Percentiles rank a stretch among this genome's conserved stretches.
These are phyloP conservation scores for Palythoa grandis DNA, from an alignment of 92 coral and sea anemone species.

Conservation along the genomic window DNA sequence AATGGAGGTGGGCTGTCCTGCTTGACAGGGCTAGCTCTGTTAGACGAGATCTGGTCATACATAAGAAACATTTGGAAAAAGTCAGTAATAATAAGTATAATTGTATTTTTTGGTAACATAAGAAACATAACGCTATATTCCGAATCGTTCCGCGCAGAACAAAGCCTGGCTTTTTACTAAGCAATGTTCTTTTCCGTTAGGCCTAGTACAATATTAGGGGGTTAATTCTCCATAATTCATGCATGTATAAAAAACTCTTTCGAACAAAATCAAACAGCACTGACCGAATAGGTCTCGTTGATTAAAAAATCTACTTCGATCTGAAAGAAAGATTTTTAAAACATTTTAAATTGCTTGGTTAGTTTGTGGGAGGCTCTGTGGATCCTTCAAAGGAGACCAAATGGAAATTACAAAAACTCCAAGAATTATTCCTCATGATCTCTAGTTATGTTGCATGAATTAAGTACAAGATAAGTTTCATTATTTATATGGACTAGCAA, in stretches of 20 bases:
- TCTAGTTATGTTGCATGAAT: neutral
- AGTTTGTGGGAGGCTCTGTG: neutral
- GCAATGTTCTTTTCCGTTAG: neutral
- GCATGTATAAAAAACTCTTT: slow-evolving; percentile 1
- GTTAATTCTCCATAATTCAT: neutral
- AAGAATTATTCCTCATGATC: neutral
- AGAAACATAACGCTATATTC: neutral
- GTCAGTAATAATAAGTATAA: neutral
- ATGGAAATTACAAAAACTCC: neutral
- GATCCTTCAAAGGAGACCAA: neutral
- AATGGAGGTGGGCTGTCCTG: too few relatives aligned
- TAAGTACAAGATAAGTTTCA: neutral
- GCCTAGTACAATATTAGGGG: neutral
- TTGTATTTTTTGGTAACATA: neutral
- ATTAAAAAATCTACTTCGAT: neutral
- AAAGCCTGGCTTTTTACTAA: neutral
- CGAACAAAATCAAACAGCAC: too few relatives aligned
- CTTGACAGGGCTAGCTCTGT: too few relatives aligned
- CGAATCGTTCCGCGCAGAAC: neutral
- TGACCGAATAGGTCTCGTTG: neutral
- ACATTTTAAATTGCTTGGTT: neutral
- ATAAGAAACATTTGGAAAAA: neutral
- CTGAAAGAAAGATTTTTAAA: neutral
- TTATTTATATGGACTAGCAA: neutral
- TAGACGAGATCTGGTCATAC: too few relatives aligned